Conservation (phyloP, 2,113 vertebrate species). For the Petromus typicus region DNA sequence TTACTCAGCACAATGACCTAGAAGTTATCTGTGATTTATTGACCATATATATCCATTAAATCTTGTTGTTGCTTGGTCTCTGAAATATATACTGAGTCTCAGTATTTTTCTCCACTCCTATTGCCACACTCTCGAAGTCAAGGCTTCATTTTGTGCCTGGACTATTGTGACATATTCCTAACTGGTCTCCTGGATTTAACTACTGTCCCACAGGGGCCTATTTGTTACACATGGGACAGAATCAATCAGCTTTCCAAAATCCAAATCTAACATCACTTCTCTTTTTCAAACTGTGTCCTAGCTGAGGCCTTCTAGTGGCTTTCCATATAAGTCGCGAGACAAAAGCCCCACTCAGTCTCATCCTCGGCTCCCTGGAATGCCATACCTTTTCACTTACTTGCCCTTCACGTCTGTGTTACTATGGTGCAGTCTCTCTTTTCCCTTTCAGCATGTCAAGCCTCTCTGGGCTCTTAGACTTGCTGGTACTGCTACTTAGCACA, state of each 20-base stretch:
- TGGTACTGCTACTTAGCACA: background rate
- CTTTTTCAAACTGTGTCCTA: background rate
- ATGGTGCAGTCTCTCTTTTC: background rate
- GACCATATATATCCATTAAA: background rate
- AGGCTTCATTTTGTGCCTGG: background rate
- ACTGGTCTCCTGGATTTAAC: background rate
- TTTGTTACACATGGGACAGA: background rate
- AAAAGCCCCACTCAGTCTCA: no score
- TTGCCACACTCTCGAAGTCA: background rate
- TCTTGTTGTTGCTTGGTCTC: background rate
- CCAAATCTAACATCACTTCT: background rate
- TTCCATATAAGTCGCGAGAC: background rate
- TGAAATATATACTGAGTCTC: background rate
- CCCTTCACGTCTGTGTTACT: no score
- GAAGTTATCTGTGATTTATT: background rate
- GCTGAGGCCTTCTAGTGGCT: background rate
- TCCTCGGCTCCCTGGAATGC: background rate
- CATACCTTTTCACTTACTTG: background rate
- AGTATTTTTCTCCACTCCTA: background rate
- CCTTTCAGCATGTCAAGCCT: background rate
- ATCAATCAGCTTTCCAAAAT: background rate
- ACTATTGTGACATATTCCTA: background rate
- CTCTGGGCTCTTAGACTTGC: background rate
- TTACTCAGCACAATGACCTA: background rate
- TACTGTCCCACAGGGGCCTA: no score